Conservation (phyloP, 2,113 vertebrate genomes). For the Rhegmatorhina hoffmannsi region DNA sequence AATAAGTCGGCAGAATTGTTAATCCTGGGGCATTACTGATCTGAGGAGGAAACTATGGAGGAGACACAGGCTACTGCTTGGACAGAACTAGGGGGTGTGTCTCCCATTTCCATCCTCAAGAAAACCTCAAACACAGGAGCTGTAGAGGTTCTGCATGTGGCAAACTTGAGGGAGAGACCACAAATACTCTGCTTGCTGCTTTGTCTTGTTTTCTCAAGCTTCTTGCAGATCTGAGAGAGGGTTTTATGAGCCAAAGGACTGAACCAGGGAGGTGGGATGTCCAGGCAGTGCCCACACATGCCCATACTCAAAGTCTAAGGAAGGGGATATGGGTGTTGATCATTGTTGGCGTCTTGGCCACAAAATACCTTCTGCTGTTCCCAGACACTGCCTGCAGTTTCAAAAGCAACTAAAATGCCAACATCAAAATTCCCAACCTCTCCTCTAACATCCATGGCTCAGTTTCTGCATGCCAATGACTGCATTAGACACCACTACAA, state of each 20-base stretch:
- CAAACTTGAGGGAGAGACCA: not conserved
- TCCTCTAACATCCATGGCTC: not conserved
- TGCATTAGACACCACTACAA: not conserved
- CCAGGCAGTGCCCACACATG: not conserved
- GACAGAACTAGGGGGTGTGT: not conserved
- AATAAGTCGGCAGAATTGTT: not conserved
- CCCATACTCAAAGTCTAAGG: not conserved
- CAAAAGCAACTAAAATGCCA: not conserved
- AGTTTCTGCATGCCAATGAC: not conserved
- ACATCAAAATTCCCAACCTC: not conserved
- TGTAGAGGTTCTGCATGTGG: not conserved
- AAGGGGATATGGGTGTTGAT: not conserved
- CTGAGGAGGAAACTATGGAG: not conserved
- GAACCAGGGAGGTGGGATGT: not conserved
- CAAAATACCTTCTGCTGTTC: not conserved
- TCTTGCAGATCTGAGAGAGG: not conserved
- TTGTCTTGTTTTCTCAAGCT: not conserved
- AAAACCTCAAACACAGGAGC: not conserved
- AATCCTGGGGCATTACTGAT: not conserved
- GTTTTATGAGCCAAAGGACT: not conserved
- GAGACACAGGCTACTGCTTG: not conserved
- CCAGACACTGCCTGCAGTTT: not conserved
- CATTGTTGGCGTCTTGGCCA: not conserved
- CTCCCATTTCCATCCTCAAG: not conserved
- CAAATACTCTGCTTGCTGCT: not conserved